Evolutionary conservation across 2,888 invertebrate species (phyloP), one percentile per base, ranked within the genome.

Genomic region (Ormyrus labotus): DNA sequence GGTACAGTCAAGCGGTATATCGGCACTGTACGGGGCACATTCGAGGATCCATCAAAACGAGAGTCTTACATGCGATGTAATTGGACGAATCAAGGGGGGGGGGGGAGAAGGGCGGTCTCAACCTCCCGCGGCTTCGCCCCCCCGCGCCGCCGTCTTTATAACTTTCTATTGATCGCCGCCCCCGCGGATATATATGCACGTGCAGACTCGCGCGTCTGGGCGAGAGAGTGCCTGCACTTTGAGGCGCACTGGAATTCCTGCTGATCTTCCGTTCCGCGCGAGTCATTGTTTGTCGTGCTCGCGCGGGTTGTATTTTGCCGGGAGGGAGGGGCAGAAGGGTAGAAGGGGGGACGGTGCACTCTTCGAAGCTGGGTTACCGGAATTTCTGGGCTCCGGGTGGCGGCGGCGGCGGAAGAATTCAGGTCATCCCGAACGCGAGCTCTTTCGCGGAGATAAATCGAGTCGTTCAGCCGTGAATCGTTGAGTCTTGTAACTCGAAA

Each of bases 121-220:
- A 19, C 19, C 53, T 50, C 55, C 34, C 50, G 81, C 80, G 81
- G 83, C 83, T 84, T 72, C 80, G 81, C 70, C 80, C 78, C 61
- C 71, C 60, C 50, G 19, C 19, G 19, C 1, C 19, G 64, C 55
- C 47, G 57, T 58, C 65, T 82, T 84, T 83, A 83, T 83, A 83
- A 80, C 79, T 69, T 83, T 82, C 80, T 86, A 85, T 85, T 84
- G 85, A 86, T 85, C 84, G 85, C 68, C 72, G n/a, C 53, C 19
- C 19, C 53, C 70, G 13, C 19, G 55, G 58, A 75, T 55, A 51
- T 50, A 34, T 74, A 19, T 45, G 60, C 45, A n/a, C 57, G 60
- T 64, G 19, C 55, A 13, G n/a, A 11, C 50, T 7, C 13, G 48
- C 19, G 10, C 2, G 19, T 19, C 19, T 19, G 48, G 55, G 34